Percentiles rank a stretch among this genome's conserved stretches.
Conservation (phyloP, 2,797 vertebrate species). For the Crenichthys baileyi region DNA sequence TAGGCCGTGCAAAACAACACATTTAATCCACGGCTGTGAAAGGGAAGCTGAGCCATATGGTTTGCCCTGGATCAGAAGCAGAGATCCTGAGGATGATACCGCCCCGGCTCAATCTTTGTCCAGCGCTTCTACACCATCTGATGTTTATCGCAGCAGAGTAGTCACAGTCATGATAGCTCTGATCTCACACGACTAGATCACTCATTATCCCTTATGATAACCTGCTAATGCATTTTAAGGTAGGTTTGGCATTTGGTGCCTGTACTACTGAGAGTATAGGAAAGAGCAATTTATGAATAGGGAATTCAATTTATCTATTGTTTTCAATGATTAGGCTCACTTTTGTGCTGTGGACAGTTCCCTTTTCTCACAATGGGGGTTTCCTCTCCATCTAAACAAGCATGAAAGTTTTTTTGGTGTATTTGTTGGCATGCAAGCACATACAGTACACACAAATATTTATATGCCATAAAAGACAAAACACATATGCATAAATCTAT, state of each 20-base stretch:
- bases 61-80: conserved; percentile 64
- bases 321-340: neutral
- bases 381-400: neutral
- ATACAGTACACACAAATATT: neutral
- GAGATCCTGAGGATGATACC: conserved; percentile 63
- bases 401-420: neutral
- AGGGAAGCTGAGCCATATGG: conserved; percentile 63
- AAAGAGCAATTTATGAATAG: conserved; percentile 7
- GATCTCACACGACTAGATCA: conserved; percentile 54
- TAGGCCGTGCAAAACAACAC: conserved; percentile 14
- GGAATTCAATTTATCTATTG: neutral
- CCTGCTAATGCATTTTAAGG: conserved; percentile 36
- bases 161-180: conserved; percentile 45
- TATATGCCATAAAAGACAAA: conserved; percentile 19
- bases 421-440: neutral
- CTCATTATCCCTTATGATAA: conserved; percentile 54
- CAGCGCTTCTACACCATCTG: conserved; percentile 63
- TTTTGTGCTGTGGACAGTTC: neutral
- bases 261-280: neutral
- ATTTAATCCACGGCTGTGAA: conserved; percentile 64
- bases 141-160: conserved; percentile 53
- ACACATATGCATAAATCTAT: conserved; percentile 48
- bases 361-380: neutral
- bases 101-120: conserved; percentile 59
- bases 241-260: conserved; percentile 12